A percentile compares a stretch with the other conserved stretches of the same genome.
Evolutionary conservation across 1,140 invertebrate species (phyloP).

Genomic region (Samia ricini): DNA sequence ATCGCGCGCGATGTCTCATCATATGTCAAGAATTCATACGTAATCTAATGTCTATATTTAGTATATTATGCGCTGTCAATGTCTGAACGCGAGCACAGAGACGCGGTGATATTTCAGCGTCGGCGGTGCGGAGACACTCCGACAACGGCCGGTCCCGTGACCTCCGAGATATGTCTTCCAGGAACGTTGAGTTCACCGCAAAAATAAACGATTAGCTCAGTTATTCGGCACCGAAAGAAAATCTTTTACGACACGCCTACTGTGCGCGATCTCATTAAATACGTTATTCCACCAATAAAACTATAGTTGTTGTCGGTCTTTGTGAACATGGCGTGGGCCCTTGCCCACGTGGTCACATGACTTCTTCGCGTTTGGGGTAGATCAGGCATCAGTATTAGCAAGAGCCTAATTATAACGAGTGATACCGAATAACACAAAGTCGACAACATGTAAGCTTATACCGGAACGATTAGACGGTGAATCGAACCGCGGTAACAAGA

Average conservation of each 20-base stretch:
- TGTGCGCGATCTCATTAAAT: constrained; percentile 33
- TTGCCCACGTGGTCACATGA: constrained; percentile 51
- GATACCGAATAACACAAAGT: background rate
- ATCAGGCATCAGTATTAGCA: constrained; percentile 41
- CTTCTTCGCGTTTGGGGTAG: constrained; percentile 45
- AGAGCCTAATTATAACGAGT: background rate
- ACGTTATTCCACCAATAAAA: constrained; percentile 50
- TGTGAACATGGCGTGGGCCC: constrained; percentile 33
- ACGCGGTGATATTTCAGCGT: background rate
- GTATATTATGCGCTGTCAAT: constrained; percentile 25
- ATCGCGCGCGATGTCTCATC: constrained; percentile 18
- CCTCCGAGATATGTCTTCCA: constrained; percentile 28
- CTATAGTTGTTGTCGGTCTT: constrained; percentile 44
- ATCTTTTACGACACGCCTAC: constrained; percentile 65
- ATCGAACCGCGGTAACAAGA: background rate
- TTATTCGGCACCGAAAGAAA: constrained; percentile 44
- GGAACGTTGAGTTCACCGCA: constrained; percentile 45
- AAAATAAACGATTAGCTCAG: constrained; percentile 45
- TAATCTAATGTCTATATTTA: constrained; percentile 48
- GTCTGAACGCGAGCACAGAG: constrained; percentile 33
- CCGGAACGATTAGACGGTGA: background rate
- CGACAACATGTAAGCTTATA: background rate
- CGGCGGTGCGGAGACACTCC: constrained; percentile 9
- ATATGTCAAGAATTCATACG: constrained; percentile 30
- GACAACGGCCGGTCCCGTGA: constrained; percentile 10